These are phyloP conservation scores for Saxidomus purpurata DNA, from an alignment of 1,140 invertebrate genomes.

Conservation along the genomic window DNA sequence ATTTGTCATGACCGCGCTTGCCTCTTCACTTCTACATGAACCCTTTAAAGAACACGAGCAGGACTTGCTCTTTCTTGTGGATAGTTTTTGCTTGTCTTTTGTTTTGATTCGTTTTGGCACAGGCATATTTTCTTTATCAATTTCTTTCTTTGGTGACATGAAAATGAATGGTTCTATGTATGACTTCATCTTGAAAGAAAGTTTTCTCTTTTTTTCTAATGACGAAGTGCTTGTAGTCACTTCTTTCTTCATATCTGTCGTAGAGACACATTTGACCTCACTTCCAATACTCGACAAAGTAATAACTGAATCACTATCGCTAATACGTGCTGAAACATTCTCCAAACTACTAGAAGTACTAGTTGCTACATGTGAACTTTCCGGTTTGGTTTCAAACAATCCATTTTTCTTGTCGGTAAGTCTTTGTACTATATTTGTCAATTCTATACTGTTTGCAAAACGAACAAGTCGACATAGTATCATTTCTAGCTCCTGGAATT, in stretches of 20 bases:
- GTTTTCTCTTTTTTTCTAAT: background rate
- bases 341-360: background rate
- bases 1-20: background rate
- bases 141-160: background rate
- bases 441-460: background rate
- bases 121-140: background rate
- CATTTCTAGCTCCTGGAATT: slow-evolving; percentile 1
- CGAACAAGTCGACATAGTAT: background rate
- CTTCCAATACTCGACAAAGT: background rate
- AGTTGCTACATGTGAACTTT: background rate
- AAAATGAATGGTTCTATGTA: slow-evolving; percentile 13
- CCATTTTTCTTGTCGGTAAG: background rate
- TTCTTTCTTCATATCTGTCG: background rate
- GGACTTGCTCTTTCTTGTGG: background rate
- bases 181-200: slow-evolving; percentile 10
- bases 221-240: background rate
- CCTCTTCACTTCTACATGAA: background rate
- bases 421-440: background rate
- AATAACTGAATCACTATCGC: background rate
- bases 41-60: background rate
- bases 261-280: too few species aligned
- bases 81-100: background rate
- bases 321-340: background rate
- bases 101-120: background rate
- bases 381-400: background rate